Conservation (phyloP, 2,113 vertebrate species). For the Rutilus rutilus region DNA sequence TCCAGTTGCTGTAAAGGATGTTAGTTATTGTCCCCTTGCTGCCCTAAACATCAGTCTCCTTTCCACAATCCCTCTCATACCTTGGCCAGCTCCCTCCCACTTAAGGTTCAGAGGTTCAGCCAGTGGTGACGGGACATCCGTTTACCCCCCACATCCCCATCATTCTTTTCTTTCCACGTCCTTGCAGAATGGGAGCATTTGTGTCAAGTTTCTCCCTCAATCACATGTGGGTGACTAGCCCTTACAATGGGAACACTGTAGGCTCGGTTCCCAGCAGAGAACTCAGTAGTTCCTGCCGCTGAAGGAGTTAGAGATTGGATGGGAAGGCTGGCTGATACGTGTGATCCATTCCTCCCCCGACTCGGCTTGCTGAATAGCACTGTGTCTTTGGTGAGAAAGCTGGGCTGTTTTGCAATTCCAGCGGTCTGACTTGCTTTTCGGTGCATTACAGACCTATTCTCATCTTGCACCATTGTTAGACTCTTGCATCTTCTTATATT, state of each 20-base stretch:
- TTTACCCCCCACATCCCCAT: slow-evolving; percentile 21
- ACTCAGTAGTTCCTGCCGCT: slow-evolving; percentile 33
- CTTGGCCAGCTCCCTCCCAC: slow-evolving; percentile 18
- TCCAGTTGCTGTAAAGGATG: slow-evolving; percentile 48
- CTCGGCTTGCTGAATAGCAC: slow-evolving; percentile 41
- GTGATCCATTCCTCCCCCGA: slow-evolving; percentile 39
- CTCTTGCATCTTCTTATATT: slow-evolving; percentile 41
- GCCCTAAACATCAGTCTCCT: background rate
- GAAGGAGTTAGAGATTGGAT: slow-evolving; percentile 44
- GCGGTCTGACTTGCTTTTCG: background rate
- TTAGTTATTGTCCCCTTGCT: slow-evolving; percentile 3
- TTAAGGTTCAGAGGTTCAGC: slow-evolving; percentile 33
- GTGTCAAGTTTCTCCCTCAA: slow-evolving; percentile 52
- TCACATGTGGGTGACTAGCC: slow-evolving; percentile 65
- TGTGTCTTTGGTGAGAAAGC: slow-evolving; percentile 46
- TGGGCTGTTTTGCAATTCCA: background rate
- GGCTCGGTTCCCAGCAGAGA: slow-evolving; percentile 63
- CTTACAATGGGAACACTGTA: slow-evolving; percentile 74
- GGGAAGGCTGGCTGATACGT: slow-evolving; percentile 36
- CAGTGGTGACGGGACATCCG: slow-evolving; percentile 32
- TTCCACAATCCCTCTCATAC: slow-evolving; percentile 8
- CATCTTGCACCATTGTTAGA: slow-evolving; percentile 49
- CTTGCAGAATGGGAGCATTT: slow-evolving; percentile 47
- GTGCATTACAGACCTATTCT: background rate
- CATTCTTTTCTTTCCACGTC: slow-evolving; percentile 48